Base-by-base conservation (phyloP, 2,888 invertebrate genomes). In the Torymus aiolomorphi region DNA sequence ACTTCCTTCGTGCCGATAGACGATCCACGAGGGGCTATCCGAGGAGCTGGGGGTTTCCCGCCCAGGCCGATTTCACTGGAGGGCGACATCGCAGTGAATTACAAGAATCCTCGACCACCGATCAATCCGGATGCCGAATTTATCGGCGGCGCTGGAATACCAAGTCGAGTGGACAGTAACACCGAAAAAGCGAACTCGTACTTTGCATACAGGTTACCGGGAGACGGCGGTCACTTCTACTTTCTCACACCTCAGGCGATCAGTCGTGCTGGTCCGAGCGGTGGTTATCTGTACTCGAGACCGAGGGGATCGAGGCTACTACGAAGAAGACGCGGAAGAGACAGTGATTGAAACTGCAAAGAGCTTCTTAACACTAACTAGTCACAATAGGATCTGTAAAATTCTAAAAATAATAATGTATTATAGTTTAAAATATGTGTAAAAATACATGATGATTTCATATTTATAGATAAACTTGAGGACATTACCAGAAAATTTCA, bases 151-250 rank as follows among this genome's bases (percentile, higher is more conserved):
- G 77, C 83, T 2, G 82, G 74, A 77, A 85, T 78, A 71, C 80
- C 76, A 0, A 83, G 79, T 18, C 83, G 82, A 49, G 79, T 84
- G 57, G 84, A 83, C 24, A 82, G 77, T 31, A 85, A 79, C 42
- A 80, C 82, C 62, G 86, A 86, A 62, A 88, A 87, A 77, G 83
- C 84, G 54, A 93, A 92, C n/a, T 93, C 94, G 20, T 94, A 94
- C 85, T 94, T 95, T 83, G 94, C 95, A 12, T 95, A 95, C 89
- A 91, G 94, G 85, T 91, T 95, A 79, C 95, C 95, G 0, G 95
- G 95, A 0, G 95, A 95, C 84, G 94, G 95, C 12, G 95, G 95
- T 0, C 95, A 95, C 90, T 95, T 95, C 86, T 95, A 95, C 88
- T 95, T 95, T 91, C 91, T 95, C 80, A 95, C 95, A 77, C 95